Base-by-base conservation (phyloP, 2,888 invertebrate species). In the Malachius bipustulatus region DNA sequence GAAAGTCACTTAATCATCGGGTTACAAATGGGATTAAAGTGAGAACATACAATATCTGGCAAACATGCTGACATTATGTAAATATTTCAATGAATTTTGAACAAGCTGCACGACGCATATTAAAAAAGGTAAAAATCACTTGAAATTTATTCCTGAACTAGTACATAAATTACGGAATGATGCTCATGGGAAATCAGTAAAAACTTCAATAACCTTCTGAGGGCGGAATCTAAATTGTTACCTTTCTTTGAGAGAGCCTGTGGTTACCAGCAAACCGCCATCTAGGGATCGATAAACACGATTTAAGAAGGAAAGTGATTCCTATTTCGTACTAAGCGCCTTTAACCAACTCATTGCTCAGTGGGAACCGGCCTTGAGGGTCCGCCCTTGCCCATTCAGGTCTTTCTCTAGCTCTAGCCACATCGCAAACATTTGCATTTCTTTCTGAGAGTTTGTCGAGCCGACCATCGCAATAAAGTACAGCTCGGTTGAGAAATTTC, bases 301-400 rank as follows among this genome's bases (percentile, higher is more conserved):
- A 50, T 51, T 52, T 52, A 50, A 49, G 48, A 49, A 49, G 47
- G 46, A 52, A 52, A 50, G 50, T 50, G 52, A 52, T 50, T 51
- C 45, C 43, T 44, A 32, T 35, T 35, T 40, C 32, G 30, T 26
- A 36, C 39, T 42, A 43, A 42, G 32, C 37, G 39, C 40, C 41
- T 44, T 44, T 45, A 43, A 41, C 36, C 32, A 38, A 41, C 41
- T 34, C 39, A 35, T 42, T 35, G 39, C 26, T 38, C 33, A 37
- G 30, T 14, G 32, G 32, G 6, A 8, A n/a, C 24, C 24, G 24
- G 24, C 24, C 24, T n/a, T n/a, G n/a, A n/a, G n/a, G n/a, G n/a
- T n/a, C n/a, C n/a, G n/a, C n/a, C n/a, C n/a, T n/a, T n/a, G n/a
- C n/a, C n/a, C n/a, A n/a, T n/a, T n/a, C n/a, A n/a, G n/a, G n/a